Percentiles rank a stretch among this genome's conserved stretches.
Conservation (phyloP, 2,797 vertebrate genomes). For the Clarias laeviceps region DNA sequence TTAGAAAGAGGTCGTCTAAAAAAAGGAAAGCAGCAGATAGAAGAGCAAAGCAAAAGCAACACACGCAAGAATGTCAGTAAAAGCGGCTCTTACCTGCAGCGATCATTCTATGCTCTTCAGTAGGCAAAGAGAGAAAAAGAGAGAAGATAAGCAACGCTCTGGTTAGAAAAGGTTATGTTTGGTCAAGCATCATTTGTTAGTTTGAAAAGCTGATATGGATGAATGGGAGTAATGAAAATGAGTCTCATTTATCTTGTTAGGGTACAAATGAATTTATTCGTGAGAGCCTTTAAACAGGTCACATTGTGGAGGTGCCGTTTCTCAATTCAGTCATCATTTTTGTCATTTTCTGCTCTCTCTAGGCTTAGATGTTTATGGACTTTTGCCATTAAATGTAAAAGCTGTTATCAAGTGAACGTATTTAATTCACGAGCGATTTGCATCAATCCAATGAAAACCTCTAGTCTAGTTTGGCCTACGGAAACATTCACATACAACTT, state of each 20-base stretch:
- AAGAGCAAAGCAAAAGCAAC: conserved; percentile 7
- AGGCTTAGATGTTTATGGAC: neutral
- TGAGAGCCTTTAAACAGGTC: neutral
- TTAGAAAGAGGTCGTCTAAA: neutral
- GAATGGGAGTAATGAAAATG: conserved; percentile 2
- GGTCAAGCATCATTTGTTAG: conserved; percentile 19
- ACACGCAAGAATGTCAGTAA: conserved; percentile 23
- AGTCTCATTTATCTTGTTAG: neutral
- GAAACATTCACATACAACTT: neutral
- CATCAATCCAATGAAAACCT: neutral
- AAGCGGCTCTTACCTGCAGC: conserved; percentile 74
- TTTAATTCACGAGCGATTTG: neutral
- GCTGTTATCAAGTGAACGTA: neutral
- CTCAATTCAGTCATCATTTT: no score
- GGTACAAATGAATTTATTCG: no score
- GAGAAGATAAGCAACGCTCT: conserved; percentile 39
- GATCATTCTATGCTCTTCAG: conserved; percentile 77
- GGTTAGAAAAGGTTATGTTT: conserved; percentile 45
- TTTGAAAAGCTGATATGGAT: conserved; percentile 16
- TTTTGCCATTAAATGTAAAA: neutral
- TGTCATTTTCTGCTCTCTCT: neutral
- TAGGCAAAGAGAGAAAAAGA: conserved; percentile 57
- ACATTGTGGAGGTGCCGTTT: neutral
- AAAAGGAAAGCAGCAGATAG: neutral
- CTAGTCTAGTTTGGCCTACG: neutral